A percentile compares a stretch with the other conserved stretches of the same genome.
These are phyloP conservation scores for Dermochelys coriacea DNA, from an alignment of 2,797 vertebrate genomes.

Conservation along the genomic window DNA sequence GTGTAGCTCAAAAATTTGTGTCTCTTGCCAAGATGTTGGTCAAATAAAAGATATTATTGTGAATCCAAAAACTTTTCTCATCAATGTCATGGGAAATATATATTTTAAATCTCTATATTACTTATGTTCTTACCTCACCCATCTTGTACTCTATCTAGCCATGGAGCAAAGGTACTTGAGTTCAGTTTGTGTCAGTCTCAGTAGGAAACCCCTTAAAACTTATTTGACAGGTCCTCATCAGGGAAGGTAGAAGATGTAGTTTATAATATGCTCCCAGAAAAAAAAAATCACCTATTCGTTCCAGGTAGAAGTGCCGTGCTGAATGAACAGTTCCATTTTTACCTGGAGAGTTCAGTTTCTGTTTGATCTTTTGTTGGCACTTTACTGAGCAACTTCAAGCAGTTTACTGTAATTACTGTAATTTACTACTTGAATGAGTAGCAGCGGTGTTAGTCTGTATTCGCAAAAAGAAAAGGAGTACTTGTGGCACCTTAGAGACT, in stretches of 20 bases:
- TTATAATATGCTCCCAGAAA: background rate
- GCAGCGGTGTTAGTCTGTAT: no score
- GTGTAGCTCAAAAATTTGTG: background rate
- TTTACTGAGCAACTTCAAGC: background rate
- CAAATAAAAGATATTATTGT: background rate
- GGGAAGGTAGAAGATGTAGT: background rate
- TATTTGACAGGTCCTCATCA: background rate
- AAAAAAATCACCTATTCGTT: background rate
- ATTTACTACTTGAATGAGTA: no score
- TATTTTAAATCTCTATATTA: no score
- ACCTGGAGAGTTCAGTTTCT: background rate
- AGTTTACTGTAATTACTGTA: no score
- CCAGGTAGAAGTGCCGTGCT: background rate
- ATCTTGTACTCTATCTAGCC: background rate
- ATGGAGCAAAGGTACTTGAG: background rate
- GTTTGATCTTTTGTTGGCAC: background rate
- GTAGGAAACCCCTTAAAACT: background rate
- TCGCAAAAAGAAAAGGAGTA: no score
- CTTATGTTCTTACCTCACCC: background rate
- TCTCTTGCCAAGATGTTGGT: background rate
- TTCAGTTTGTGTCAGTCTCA: background rate
- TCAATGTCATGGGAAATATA: no score
- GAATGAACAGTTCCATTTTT: background rate
- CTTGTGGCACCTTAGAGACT: no score
- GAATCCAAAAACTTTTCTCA: no score